Percentiles rank a stretch among this genome's conserved stretches.
phyloP scores from a whole-genome alignment of 1,140 invertebrate species.

The Hetaerina americana region DNA sequence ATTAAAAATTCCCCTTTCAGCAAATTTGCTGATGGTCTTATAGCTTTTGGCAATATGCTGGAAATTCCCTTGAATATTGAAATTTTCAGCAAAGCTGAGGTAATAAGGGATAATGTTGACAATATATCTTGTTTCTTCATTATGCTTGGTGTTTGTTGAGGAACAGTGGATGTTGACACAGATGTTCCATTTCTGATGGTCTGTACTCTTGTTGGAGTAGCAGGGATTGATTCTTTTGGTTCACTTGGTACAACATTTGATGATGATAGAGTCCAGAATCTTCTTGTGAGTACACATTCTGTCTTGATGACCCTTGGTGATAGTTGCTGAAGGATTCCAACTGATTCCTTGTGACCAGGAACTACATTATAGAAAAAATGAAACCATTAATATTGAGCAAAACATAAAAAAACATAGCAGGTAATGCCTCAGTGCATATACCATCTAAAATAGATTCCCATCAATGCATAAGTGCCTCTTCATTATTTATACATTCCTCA shows the following conservation, averaged over 20 bases:
- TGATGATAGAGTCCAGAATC: not conserved
- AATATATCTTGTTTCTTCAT: not conserved
- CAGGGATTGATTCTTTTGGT: not conserved
- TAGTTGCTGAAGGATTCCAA: not conserved
- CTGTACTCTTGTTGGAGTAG: not conserved
- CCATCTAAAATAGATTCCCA: too few relatives aligned
- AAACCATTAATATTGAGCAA: too few relatives aligned
- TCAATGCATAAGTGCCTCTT: too few relatives aligned
- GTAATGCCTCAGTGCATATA: too few relatives aligned
- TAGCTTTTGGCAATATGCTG: not conserved
- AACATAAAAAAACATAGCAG: too few relatives aligned
- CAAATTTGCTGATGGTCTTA: not conserved
- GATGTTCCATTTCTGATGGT: not conserved
- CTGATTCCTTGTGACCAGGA: not conserved
- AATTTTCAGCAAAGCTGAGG: not conserved
- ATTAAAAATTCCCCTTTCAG: not conserved
- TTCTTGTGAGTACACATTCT: not conserved
- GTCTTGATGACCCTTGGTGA: not conserved
- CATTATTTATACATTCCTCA: too few relatives aligned
- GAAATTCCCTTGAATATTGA: not conserved
- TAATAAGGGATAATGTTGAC: not conserved
- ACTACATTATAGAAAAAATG: not conserved
- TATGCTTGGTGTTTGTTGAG: not conserved
- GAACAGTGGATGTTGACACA: not conserved
- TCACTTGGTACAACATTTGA: not conserved